Base-by-base conservation (phyloP, 2,113 vertebrate species). In the Dissostichus mawsoni region DNA sequence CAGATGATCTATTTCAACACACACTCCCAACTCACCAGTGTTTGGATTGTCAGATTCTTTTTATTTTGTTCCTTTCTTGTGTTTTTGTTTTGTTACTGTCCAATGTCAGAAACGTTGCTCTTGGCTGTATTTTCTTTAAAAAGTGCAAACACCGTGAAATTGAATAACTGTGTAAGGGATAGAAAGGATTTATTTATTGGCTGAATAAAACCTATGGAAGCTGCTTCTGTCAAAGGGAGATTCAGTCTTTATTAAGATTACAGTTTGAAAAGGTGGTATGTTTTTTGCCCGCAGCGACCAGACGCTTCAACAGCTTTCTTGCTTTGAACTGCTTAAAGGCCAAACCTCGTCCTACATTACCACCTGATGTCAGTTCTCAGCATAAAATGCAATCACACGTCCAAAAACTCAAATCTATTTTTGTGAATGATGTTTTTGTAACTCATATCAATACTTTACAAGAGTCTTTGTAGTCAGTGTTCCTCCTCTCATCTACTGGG, bases 371-470 rank as follows among this genome's bases (percentile, higher is more conserved):
- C 36, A 23, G n/a, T 14, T 57, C 41, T 52, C 20, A 14, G 29
- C 70, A 44, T 45, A 25, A 62, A 66, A 50, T 16, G 18, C 11
- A n/a, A 18, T 53, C 44, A 41, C 52, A 57, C 13, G 51, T 36
- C 59, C 9, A 63, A 69, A 70, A 69, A 17, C 13, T 9, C 1
- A 18, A 80, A 68, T 61, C 48, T 71, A 59, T 79, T 84, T n/a
- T 71, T 80, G 50, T 75, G 71, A 45, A 56, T 53, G 33, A 69
- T 78, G 33, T 74, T 69, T 82, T 80, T 63, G 17, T 75, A 25
- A 78, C 33, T 45, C 5, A 29, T n/a, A n/a, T 68, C 36, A 25
- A 65, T 65, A 65, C 25, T 65, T 65, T 44, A 56, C 12, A 6
- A 33, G 25, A 29, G 59, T 48, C 47, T 36, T 20, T 41, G 16